Percentiles rank a stretch among this genome's conserved stretches.
phyloP scores from a whole-genome alignment of 2,888 invertebrate genomes.

The Drosophila infuscata region DNA sequence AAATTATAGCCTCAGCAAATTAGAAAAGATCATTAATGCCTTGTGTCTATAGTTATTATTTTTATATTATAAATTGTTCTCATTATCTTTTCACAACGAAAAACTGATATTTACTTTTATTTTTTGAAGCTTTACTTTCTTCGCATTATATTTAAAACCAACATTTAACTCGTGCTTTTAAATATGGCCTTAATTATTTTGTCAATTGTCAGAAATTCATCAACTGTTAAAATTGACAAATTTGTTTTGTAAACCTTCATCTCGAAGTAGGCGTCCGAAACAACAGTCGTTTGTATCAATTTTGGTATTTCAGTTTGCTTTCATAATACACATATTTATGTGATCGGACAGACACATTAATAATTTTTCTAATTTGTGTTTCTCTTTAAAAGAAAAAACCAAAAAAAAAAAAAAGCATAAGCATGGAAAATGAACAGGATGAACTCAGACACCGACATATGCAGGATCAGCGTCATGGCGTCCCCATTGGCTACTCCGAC shows the following conservation, averaged over 20 bases:
- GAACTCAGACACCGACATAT: slow-evolving; percentile 79
- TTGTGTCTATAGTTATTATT: background rate
- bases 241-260: background rate
- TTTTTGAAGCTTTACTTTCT: background rate
- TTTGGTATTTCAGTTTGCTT: slow-evolving; percentile 16
- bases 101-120: background rate
- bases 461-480: slow-evolving; percentile 52
- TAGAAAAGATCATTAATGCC: background rate
- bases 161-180: background rate
- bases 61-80: background rate
- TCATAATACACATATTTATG: slow-evolving; percentile 55
- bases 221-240: background rate
- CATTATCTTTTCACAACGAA: too few species aligned
- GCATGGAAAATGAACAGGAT: slow-evolving; percentile 83
- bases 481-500: slow-evolving; percentile 44
- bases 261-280: slow-evolving; percentile 27
- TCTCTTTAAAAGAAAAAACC: slow-evolving; percentile 54
- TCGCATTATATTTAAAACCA: background rate
- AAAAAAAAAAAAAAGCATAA: slow-evolving; percentile 55
- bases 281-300: slow-evolving; percentile 11
- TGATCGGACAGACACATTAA: slow-evolving; percentile 55
- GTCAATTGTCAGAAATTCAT: background rate
- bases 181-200: background rate
- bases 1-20: background rate
- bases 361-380: slow-evolving; percentile 56